Evolutionary conservation across 2,113 vertebrate genomes (phyloP).

Genomic region (Zeus faber): DNA sequence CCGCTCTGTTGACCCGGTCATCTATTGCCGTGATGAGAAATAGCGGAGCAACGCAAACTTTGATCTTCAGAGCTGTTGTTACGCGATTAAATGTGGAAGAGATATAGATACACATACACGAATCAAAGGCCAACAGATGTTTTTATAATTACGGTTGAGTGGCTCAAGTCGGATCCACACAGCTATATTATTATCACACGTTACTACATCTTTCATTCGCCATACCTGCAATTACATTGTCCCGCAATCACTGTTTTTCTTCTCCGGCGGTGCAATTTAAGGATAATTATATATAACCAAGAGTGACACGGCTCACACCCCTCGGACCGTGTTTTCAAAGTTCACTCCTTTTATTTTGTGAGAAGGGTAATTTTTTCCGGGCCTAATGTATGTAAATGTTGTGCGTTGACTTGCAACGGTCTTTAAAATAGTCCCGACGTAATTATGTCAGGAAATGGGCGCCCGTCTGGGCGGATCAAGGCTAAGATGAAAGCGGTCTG

Average conservation of each 20-base stretch:
- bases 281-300: not conserved
- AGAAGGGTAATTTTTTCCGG: too few species aligned
- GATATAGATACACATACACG: too few species aligned
- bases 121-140: too few species aligned
- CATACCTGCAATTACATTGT: slow-evolving; percentile 20
- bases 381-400: not conserved
- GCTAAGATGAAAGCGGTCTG: slow-evolving; percentile 25
- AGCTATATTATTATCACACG: slow-evolving; percentile 11
- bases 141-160: slow-evolving; percentile 22
- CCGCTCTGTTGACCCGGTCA: too few species aligned
- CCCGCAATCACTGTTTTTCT: slow-evolving; percentile 8
- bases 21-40: too few species aligned
- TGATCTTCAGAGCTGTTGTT: too few species aligned
- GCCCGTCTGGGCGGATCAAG: slow-evolving; percentile 16
- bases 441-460: slow-evolving; percentile 32
- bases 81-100: too few species aligned
- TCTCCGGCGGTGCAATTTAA: not conserved
- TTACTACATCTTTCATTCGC: slow-evolving; percentile 6
- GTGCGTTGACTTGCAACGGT: not conserved
- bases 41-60: too few species aligned
- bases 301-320: not conserved
- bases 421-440: not conserved
- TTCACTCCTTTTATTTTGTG: too few species aligned
- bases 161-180: slow-evolving; percentile 5
- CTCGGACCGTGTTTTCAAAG: not conserved